A percentile compares a stretch with the other conserved stretches of the same genome.
Conservation (phyloP, 2,113 vertebrate genomes). For the Dipodomys ordii region DNA sequence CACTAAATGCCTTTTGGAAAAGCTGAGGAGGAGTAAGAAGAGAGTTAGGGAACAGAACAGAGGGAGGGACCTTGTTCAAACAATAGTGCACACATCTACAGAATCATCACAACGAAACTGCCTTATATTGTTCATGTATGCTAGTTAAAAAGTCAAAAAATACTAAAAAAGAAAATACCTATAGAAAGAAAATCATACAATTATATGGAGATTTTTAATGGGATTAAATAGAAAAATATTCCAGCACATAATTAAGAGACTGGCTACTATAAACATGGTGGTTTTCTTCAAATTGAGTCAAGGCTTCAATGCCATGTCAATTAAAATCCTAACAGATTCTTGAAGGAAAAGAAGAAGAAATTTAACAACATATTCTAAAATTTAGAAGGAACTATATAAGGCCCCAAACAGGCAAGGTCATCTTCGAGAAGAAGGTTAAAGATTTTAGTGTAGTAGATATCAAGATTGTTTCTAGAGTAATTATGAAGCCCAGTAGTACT, state of each 20-base stretch:
- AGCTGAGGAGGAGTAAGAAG: too few relatives aligned
- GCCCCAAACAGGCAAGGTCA: background rate
- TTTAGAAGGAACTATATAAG: background rate
- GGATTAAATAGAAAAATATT: slow-evolving; percentile 35
- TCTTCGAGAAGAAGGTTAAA: background rate
- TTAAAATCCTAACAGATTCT: slow-evolving; percentile 27
- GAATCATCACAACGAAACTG: too few relatives aligned
- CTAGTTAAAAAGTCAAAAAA: too few relatives aligned
- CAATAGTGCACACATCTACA: too few relatives aligned
- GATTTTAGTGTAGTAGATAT: background rate
- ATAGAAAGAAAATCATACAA: background rate
- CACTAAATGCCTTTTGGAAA: too few relatives aligned
- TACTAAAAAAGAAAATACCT: background rate
- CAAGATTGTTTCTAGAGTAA: background rate
- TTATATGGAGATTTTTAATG: background rate
- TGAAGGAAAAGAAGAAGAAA: slow-evolving; percentile 36
- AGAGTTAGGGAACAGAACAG: too few relatives aligned
- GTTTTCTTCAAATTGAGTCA: slow-evolving; percentile 40
- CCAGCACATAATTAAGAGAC: slow-evolving; percentile 30
- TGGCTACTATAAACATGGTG: slow-evolving; percentile 39
- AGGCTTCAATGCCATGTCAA: slow-evolving; percentile 6
- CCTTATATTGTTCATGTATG: too few relatives aligned
- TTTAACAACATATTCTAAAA: slow-evolving; percentile 22
- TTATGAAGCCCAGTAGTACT: background rate
- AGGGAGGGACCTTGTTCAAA: too few relatives aligned